Evolutionary conservation across 2,888 invertebrate genomes (phyloP).

Genomic region (Cryptophagus acutangulus): DNA sequence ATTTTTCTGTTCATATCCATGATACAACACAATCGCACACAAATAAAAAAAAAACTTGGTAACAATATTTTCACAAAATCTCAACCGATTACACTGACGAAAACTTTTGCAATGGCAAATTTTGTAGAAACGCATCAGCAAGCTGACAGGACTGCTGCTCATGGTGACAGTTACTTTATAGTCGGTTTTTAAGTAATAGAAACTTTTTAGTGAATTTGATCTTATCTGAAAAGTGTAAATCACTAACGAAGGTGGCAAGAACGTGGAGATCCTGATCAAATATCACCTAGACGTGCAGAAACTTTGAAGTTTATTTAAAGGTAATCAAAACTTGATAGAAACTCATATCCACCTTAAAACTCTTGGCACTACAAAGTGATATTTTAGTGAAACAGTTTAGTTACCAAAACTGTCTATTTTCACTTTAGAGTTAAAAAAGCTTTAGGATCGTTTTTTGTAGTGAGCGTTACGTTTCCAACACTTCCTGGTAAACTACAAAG

Average conservation of each 20-base stretch:
- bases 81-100: background rate
- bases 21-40: background rate
- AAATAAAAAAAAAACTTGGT: background rate
- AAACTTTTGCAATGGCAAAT: background rate
- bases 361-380: too few relatives aligned
- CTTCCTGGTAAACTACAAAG: too few relatives aligned
- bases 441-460: too few relatives aligned
- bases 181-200: background rate
- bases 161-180: background rate
- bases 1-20: background rate
- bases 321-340: too few relatives aligned
- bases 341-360: too few relatives aligned
- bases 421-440: too few relatives aligned
- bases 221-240: background rate
- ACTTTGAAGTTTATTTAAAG: too few relatives aligned
- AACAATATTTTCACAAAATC: background rate
- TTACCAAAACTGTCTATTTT: too few relatives aligned
- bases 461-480: too few relatives aligned
- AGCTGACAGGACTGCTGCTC: background rate
- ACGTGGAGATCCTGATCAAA: background rate
- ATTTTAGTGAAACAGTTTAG: too few relatives aligned
- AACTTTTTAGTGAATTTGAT: background rate
- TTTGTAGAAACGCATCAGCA: background rate
- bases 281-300: too few relatives aligned
- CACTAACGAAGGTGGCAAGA: constrained; percentile 2